These are phyloP conservation scores for Sacculina carcini DNA, from an alignment of 2,888 invertebrate species.

Conservation along the genomic window DNA sequence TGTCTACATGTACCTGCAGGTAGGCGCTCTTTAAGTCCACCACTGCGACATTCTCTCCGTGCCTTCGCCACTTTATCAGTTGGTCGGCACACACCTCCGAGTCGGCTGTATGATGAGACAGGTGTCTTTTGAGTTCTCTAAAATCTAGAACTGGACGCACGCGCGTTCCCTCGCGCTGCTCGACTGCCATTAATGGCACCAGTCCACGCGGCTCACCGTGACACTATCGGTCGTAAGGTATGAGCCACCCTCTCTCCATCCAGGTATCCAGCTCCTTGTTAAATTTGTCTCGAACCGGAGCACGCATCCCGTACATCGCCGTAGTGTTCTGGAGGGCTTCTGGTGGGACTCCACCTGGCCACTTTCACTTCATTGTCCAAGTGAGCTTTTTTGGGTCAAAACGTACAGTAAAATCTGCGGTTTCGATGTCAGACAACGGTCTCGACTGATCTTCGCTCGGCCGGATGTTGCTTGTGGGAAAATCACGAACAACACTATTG, in stretches of 20 bases:
- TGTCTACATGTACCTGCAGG: conserved; percentile 3
- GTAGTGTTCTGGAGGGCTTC: too few species aligned
- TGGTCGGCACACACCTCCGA: conserved; percentile 1
- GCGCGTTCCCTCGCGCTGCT: not conserved
- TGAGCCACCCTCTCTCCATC: conserved; percentile 1
- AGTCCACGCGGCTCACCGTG: conserved; percentile 1
- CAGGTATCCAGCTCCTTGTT: not conserved
- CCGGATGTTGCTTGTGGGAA: too few species aligned
- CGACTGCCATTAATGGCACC: conserved; percentile 3
- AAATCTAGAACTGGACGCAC: conserved; percentile 2
- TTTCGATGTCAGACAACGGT: too few species aligned
- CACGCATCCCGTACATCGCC: too few species aligned
- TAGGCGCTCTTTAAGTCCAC: conserved; percentile 2
- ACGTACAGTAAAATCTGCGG: too few species aligned
- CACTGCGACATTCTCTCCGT: not conserved
- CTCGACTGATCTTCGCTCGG: too few species aligned
- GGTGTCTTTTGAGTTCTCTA: not conserved
- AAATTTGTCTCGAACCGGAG: too few species aligned
- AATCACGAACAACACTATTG: too few species aligned
- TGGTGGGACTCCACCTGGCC: too few species aligned
- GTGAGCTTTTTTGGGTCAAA: too few species aligned
- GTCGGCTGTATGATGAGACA: conserved; percentile 1
- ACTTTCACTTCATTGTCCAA: too few species aligned
- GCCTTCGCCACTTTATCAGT: not conserved
- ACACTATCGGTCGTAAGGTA: not conserved